Conservation (phyloP, 2,888 invertebrate genomes). For the Lacanobia wlatinum region DNA sequence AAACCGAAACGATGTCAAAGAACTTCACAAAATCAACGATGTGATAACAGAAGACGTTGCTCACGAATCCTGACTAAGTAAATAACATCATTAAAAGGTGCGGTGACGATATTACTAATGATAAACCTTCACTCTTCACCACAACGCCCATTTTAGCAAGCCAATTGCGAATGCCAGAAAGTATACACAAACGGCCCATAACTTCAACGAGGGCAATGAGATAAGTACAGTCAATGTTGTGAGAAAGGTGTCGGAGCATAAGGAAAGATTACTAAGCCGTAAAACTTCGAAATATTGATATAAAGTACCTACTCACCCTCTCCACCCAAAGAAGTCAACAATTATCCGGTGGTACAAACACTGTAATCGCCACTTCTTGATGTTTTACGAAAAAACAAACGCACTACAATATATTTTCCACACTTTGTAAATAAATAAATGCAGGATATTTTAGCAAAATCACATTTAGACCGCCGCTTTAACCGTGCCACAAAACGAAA, state of each 20-base stretch:
- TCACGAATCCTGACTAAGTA: constrained; percentile 57
- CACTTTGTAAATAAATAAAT: constrained; percentile 76
- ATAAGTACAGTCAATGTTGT: constrained; percentile 24
- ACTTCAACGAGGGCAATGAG: constrained; percentile 9
- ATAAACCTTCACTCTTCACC: constrained; percentile 80
- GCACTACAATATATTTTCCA: constrained; percentile 72
- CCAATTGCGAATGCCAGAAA: constrained; percentile 45
- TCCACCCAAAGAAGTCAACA: constrained; percentile 86
- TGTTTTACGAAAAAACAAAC: constrained; percentile 71
- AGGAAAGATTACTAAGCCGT: constrained; percentile 64
- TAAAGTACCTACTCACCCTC: constrained; percentile 85
- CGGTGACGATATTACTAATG: constrained; percentile 78
- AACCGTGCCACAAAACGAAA: constrained; percentile 90
- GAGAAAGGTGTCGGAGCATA: constrained; percentile 30
- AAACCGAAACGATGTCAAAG: constrained; percentile 20
- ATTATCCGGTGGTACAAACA: constrained; percentile 75
- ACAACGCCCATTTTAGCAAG: constrained; percentile 84
- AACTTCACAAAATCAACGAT: constrained; percentile 18
- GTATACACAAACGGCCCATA: constrained; percentile 25
- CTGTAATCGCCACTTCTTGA: constrained; percentile 71
- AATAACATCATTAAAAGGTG: constrained; percentile 66
- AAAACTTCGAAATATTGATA: constrained; percentile 77
- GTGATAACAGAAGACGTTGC: constrained; percentile 44
- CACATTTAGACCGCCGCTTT: constrained; percentile 83
- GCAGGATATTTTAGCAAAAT: constrained; percentile 75